Evolutionary conservation across 1,140 invertebrate genomes (phyloP), one percentile per base, ranked within the genome.

Genomic region (Chelonus insularis): DNA sequence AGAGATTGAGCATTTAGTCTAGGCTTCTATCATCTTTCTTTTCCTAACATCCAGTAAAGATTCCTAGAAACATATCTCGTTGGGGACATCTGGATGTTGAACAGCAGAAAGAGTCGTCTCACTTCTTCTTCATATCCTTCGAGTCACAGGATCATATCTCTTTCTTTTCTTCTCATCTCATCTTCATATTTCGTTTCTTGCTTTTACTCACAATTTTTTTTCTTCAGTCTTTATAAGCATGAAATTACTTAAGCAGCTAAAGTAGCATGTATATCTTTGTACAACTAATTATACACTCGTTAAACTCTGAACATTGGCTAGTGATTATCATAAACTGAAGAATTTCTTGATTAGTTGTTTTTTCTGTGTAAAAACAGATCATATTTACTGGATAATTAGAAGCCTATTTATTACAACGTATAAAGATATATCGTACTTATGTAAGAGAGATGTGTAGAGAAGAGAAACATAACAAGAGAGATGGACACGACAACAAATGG

Each of bases 401-500:
- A 20, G 47, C 18, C 18, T 29, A 45, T 21, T 45, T 21, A 50
- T 50, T 50, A 20, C 47, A 20, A 50, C 3, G 37, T 43, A 43
- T 43, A 52, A 34, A 36, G 16, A 34, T 52, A 52, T 52, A 52
- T 52, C 12, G 12, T 34, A 20, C 29, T 34, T 36, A 52, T 52
- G 52, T 55, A 55, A 55, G 32, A 21, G 34, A 36, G 34, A 55
- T 55, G 29, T 39, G 52, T 39, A 39, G 50, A 6, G 45, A 20
- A 60, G 21, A 41, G 45, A 25, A 41, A 23, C 11, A 52, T 62
- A 63, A 57, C 61, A 65, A 64, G 64, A 75, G 68, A 72, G 61
- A 73, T 70, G 65, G 69, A 72, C 72, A 68, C 56, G 63, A 66
- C 72, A 74, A 79, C 75, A 79, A 79, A 79, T 79, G 75, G 72